Base-by-base conservation (phyloP, 1,140 invertebrate genomes). In the Globodera ellingtonae region DNA sequence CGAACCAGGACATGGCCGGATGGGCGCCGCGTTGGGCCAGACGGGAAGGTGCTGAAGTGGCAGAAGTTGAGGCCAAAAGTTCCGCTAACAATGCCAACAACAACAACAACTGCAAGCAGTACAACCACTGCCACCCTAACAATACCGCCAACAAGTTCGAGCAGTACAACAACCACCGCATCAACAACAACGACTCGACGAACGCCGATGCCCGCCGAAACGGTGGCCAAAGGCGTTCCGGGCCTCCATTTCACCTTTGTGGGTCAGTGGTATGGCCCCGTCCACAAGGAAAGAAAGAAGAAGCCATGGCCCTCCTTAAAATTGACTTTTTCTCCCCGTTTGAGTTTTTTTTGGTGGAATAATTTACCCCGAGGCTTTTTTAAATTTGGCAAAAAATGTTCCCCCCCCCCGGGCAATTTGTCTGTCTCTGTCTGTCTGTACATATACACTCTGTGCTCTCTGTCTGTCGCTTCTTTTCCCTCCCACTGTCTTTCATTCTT, bases 221-320 rank as follows among this genome's bases (percentile, higher is more conserved):
- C 24, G 75, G 75, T 50, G 65, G 69, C 48, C 47, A 77, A 69
- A 52, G 69, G 48, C 50, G 47, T 18, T n/a, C 56, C 75, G 44
- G 75, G 75, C 65, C 48, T 77, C 13, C 56, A 77, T 67, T 77
- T 77, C 69, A 77, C 75, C 69, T 77, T 77, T 67, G 59, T 70
- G 67, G 67, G 67, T 70, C 67, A 70, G 67, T 70, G 35, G 35
- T 70, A 21, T 10, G 66, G 18, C 66, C 21, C 21, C 8, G 66
- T 18, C 10, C 5, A 9, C 67, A 59, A 59, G 0, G 56, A 59
- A 13, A 15, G 0, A 10, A 59, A 8, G 0, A 9, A 59, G 18
- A 59, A 21, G 3, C 56, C 35, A 44, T 18, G n/a, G 35, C 35
- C 35, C 1, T 35, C 35, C 35, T 2, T 35, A 47, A 35, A 70